Evolutionary conservation across 2,797 vertebrate species (phyloP).

Genomic region (Danio jaintianensis): DNA sequence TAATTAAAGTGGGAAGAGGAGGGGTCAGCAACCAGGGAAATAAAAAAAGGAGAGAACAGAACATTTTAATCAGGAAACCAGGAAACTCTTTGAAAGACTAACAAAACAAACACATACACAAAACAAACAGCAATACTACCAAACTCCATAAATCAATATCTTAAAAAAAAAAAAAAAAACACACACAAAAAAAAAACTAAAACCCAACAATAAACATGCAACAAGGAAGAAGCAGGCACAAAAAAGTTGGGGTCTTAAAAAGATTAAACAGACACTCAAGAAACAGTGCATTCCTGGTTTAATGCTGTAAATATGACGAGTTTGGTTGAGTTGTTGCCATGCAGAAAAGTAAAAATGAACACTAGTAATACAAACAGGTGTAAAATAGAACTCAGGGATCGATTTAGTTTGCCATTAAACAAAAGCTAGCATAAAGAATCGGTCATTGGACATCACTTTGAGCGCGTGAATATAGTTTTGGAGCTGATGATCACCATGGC

Average conservation of each 20-base stretch:
- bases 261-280: constrained; percentile 52
- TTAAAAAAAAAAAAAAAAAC: constrained; percentile 79
- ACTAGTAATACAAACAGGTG: constrained; percentile 68
- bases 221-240: constrained; percentile 68
- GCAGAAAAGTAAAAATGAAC: constrained; percentile 84
- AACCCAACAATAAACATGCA: constrained; percentile 57
- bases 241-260: constrained; percentile 39
- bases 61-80: constrained; percentile 93
- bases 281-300: constrained; percentile 26
- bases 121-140: constrained; percentile 64
- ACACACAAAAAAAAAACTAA: constrained; percentile 69
- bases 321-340: constrained; percentile 77
- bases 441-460: constrained; percentile 53
- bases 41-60: constrained; percentile 96
- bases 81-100: constrained; percentile 83
- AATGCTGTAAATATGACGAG: constrained; percentile 3
- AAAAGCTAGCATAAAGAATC: constrained; percentile 58
- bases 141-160: constrained; percentile 49
- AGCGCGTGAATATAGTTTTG: neutral
- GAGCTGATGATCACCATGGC: neutral
- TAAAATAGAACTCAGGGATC: constrained; percentile 86
- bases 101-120: constrained; percentile 73
- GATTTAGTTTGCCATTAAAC: constrained; percentile 85
- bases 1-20: constrained; percentile 97
- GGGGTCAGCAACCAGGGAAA: constrained; percentile 96